phyloP scores from a whole-genome alignment of 2,888 invertebrate species.

The Tolmerus cingulatus region DNA sequence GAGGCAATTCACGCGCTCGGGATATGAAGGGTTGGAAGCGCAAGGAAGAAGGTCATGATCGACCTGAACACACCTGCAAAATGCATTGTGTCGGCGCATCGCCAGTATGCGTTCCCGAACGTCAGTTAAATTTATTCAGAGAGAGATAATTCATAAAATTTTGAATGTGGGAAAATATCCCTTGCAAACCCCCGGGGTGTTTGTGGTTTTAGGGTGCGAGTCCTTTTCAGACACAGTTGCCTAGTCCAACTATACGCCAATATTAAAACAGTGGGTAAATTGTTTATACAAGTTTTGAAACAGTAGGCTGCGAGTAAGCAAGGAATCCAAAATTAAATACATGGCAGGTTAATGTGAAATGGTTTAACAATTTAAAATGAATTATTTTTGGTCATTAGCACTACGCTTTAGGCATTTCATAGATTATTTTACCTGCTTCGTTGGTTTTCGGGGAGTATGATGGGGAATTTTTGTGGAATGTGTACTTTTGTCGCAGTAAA shows the following conservation, averaged over 20 bases:
- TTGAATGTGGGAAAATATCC: background rate
- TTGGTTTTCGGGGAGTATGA: background rate
- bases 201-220: background rate
- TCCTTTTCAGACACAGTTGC: background rate
- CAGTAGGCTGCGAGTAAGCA: background rate
- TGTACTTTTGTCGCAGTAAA: background rate
- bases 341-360: background rate
- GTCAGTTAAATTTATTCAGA: background rate
- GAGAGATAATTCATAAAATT: background rate
- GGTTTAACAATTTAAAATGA: background rate
- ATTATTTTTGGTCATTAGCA: background rate
- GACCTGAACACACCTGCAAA: background rate
- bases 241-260: background rate
- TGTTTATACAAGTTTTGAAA: background rate
- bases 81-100: too few species aligned
- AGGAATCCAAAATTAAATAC: background rate
- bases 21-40: background rate
- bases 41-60: background rate
- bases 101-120: background rate
- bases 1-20: background rate
- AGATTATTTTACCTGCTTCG: background rate
- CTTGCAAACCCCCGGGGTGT: background rate
- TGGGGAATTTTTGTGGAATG: background rate
- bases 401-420: background rate
- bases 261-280: background rate